Percentiles rank a stretch among this genome's conserved stretches.
Evolutionary conservation across 2,797 vertebrate genomes (phyloP).

Genomic region (Dryobates pubescens): DNA sequence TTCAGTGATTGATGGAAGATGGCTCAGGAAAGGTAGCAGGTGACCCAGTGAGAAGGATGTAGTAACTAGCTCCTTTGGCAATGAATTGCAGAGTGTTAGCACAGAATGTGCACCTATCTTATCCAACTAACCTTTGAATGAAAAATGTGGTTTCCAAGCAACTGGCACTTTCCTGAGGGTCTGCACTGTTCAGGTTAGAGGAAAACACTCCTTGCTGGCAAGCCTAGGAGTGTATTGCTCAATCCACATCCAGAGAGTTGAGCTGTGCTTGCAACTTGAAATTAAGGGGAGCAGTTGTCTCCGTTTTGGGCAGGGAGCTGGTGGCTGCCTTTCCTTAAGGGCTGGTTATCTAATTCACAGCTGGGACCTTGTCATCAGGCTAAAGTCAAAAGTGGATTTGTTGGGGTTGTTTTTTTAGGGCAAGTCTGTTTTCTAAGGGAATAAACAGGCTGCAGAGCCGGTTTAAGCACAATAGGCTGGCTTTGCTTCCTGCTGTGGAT

Average conservation of each 20-base stretch:
- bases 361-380: background rate
- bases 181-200: background rate
- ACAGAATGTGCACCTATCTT: background rate
- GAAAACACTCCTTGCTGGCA: background rate
- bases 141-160: background rate
- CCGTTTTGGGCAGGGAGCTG: background rate
- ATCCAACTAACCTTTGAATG: background rate
- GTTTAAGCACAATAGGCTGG: background rate
- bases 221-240: background rate
- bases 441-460: background rate
- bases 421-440: background rate
- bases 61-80: background rate
- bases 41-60: background rate
- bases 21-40: background rate
- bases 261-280: background rate
- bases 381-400: background rate
- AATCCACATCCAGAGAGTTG: background rate
- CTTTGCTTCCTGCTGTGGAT: background rate
- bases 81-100: background rate
- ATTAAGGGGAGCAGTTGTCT: background rate
- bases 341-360: background rate
- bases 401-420: background rate
- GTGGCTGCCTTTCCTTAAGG: background rate
- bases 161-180: background rate
- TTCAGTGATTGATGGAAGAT: background rate